Conservation (phyloP, 2,888 invertebrate species). For the Cantharis flavilabris region DNA sequence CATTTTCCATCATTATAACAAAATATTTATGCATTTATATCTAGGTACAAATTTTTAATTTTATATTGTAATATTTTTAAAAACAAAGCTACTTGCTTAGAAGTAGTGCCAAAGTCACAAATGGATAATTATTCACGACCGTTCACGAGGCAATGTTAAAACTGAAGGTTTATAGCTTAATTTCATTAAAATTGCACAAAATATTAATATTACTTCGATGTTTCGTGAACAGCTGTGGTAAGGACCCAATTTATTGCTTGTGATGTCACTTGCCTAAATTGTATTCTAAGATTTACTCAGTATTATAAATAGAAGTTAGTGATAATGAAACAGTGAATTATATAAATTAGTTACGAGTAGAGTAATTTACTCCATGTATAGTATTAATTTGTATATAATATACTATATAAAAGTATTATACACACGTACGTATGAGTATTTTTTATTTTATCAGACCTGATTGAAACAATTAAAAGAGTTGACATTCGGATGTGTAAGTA, state of each 20-base stretch:
- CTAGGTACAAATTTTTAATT: neutral
- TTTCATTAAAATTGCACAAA: neutral
- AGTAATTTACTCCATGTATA: neutral
- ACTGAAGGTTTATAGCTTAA: neutral
- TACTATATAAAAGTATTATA: neutral
- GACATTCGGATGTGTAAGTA: too few species aligned
- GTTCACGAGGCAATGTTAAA: neutral
- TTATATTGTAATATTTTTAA: neutral
- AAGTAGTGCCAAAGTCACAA: neutral
- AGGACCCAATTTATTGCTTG: neutral
- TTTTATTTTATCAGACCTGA: too few species aligned
- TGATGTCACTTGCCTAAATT: neutral
- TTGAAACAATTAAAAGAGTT: too few species aligned
- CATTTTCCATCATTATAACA: neutral
- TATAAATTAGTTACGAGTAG: neutral
- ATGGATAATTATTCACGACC: neutral
- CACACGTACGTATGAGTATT: too few species aligned
- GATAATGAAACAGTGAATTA: neutral
- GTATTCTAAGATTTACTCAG: neutral
- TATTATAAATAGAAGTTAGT: neutral
- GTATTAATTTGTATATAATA: neutral
- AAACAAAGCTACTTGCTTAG: neutral
- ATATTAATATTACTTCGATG: neutral
- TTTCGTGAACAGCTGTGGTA: neutral
- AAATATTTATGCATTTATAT: neutral